These are phyloP conservation scores for Abrostola triplasia DNA, from an alignment of 2,888 invertebrate species.

Conservation along the genomic window DNA sequence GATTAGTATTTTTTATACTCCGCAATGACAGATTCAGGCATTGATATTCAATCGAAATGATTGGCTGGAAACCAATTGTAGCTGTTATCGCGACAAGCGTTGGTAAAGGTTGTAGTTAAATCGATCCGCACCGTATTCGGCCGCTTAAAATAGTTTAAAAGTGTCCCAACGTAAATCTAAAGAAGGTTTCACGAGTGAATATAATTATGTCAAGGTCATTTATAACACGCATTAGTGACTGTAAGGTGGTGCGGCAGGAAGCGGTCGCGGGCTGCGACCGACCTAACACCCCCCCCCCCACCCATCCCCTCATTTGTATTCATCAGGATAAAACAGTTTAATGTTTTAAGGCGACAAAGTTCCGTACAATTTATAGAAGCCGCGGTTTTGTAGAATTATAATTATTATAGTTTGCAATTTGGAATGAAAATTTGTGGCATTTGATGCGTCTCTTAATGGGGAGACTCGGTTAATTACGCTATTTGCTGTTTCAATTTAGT, in stretches of 20 bases:
- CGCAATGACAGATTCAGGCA: too few relatives aligned
- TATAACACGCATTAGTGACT: constrained; percentile 52
- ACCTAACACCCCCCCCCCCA: not conserved
- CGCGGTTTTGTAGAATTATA: constrained; percentile 33
- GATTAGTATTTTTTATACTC: too few relatives aligned
- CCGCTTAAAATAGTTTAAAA: constrained; percentile 11
- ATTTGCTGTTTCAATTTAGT: constrained; percentile 19
- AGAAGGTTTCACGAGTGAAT: constrained; percentile 49
- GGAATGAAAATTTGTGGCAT: constrained; percentile 27
- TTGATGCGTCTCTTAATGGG: constrained; percentile 20
- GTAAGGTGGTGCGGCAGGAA: constrained; percentile 42
- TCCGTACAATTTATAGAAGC: constrained; percentile 41
- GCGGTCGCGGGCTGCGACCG: constrained; percentile 31
- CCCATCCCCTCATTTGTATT: constrained; percentile 61
- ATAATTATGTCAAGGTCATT: constrained; percentile 64
- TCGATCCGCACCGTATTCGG: not conserved
- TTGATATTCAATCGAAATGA: too few relatives aligned
- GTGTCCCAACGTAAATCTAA: constrained; percentile 29
- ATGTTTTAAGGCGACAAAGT: constrained; percentile 46
- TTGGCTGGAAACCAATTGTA: not conserved
- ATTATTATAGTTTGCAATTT: constrained; percentile 45
- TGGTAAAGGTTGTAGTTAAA: not conserved
- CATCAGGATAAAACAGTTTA: constrained; percentile 56
- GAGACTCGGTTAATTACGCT: constrained; percentile 15
- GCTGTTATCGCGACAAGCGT: not conserved